Evolutionary conservation across 1,140 invertebrate genomes (phyloP).

Genomic region (Acyrthosiphon pisum): DNA sequence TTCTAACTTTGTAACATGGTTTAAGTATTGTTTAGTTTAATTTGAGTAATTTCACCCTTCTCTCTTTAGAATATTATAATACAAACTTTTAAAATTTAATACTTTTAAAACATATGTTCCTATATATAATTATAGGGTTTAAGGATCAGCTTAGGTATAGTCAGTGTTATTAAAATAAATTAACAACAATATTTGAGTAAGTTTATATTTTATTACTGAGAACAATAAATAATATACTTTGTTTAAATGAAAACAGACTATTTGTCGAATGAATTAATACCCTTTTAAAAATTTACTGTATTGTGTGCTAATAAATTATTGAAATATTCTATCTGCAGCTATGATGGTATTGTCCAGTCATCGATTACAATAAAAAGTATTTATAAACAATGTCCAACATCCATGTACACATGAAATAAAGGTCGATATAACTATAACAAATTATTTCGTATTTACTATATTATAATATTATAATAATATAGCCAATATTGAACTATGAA

Average conservation of each 20-base stretch:
- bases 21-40: neutral
- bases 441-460: neutral
- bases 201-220: neutral
- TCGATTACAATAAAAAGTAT: neutral
- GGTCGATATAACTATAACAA: neutral
- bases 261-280: neutral
- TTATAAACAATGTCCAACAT: neutral
- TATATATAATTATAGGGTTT: neutral
- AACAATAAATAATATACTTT: constrained; percentile 1
- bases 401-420: neutral
- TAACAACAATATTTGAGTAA: neutral
- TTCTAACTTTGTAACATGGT: neutral
- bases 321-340: neutral
- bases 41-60: neutral
- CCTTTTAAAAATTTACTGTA: neutral
- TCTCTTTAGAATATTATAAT: neutral
- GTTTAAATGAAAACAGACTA: neutral
- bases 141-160: neutral
- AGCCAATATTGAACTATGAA: neutral
- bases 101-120: neutral
- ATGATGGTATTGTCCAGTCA: neutral
- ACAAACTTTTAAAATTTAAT: no score
- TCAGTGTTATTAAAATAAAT: no score
- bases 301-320: neutral
- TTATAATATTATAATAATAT: neutral